Evolutionary conservation across 2,888 invertebrate species (phyloP), one percentile per base, ranked within the genome.

Genomic region (Xylota segnis): DNA sequence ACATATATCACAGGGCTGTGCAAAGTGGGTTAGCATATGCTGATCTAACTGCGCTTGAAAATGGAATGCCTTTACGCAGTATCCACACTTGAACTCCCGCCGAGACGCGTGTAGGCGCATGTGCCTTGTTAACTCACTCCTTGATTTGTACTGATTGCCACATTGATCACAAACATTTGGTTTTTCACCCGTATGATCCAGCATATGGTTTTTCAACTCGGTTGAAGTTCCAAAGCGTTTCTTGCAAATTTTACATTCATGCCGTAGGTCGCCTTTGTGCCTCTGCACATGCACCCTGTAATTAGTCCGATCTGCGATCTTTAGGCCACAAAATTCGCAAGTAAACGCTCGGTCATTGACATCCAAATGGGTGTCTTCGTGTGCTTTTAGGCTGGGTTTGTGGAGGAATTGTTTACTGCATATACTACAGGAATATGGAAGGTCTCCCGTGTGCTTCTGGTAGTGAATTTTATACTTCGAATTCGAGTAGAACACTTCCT

Each of bases 271-370:
- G 3, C 83, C 78, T 3, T 74, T 87, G 65, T 87, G 87, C 9
- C 87, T 43, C n/a, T 74, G 78, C n/a, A 87, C 54, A n/a, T 87
- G 87, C 10, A 87, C 87, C 4, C 54, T 52, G 54, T 87, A 87
- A 47, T 87, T 87, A 9, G 82, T 78, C 14, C 75, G 78, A 34
- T 83, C 32, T 7, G 87, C 78, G 27, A 87, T 87, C 43, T 87
- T 87, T 37, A 87, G 37, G 0, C 87, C 87, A 14, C 87, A 87
- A 71, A 61, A 87, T 16, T 87, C 83, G 32, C 87, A 87, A 9
- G 83, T 78, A 40, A 66, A 87, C 6, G 77, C 59, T 1, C 87
- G 70, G 37, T 87, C 83, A 6, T 68, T 61, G 3, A 75, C 29
- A 63, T 74, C 83, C 27, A 74, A 54, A 50, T 87, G 87, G 14